Percentiles rank a stretch among this genome's conserved stretches.
Evolutionary conservation across 2,113 vertebrate genomes (phyloP).

Genomic region (Meriones unguiculatus): DNA sequence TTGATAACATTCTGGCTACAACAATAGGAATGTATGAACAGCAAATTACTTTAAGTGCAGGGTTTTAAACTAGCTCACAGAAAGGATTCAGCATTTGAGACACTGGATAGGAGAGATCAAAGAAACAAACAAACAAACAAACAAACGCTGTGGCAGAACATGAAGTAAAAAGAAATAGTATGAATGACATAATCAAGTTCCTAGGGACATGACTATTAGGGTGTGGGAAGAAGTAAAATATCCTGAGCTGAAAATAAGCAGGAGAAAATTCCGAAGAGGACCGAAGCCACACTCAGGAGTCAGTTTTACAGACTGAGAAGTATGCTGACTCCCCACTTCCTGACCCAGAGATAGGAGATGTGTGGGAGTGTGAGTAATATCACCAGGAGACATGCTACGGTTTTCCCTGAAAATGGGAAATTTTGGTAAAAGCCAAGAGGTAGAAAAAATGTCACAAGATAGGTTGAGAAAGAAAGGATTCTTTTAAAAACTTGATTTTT

Average conservation of each 20-base stretch:
- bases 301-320: conserved; percentile 13
- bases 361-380: conserved; percentile 51
- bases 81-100: background rate
- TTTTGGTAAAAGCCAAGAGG: conserved; percentile 6
- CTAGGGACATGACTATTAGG: background rate
- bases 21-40: background rate
- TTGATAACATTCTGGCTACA: background rate
- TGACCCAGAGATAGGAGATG: conserved; percentile 28
- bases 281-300: background rate
- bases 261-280: conserved; percentile 42
- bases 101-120: background rate
- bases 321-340: conserved; percentile 15
- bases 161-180: background rate
- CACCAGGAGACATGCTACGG: background rate
- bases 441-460: conserved; percentile 20
- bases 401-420: background rate
- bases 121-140: background rate
- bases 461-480: background rate
- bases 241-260: conserved; percentile 1
- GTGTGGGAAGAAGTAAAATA: conserved; percentile 17
- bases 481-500: background rate
- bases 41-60: background rate
- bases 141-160: background rate
- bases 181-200: background rate
- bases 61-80: background rate